Evolutionary conservation across 2,888 invertebrate species (phyloP), one percentile per base, ranked within the genome.

Genomic region (Pachymerium ferrugineum): DNA sequence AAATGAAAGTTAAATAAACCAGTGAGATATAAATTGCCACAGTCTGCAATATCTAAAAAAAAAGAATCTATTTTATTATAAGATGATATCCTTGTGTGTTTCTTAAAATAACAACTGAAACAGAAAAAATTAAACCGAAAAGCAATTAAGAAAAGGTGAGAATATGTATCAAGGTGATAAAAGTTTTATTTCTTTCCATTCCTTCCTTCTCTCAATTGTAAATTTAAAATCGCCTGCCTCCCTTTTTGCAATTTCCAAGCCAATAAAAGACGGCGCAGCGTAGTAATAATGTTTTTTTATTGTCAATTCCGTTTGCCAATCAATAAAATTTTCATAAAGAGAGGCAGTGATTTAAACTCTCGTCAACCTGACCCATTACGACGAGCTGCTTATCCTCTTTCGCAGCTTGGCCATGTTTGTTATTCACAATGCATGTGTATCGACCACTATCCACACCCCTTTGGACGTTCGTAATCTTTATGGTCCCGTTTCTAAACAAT

Each of bases 381-480:
- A 68, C 73, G 22, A 73, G 33, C 25, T 73, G 25, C 78, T 75
- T 19, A 77, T 77, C 78, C 80, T 93, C 92, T 76, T 92, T 87
- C 42, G 93, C 93, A 78, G 90, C 92, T 85, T 93, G 94, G 75
- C 93, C 94, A 82, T 94, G 93, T 14, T 90, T 89, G 84, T 95
- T 95, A 82, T 91, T 90, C 28, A 94, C 97, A 29, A 94, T 93
- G 83, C 97, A 97, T 0, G 93, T 93, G 85, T 97, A 97, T 0
- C 91, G 91, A 8, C 96, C 96, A 82, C 95, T 94, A 83, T 97
- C 97, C 76, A 93, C 92, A 80, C 89, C 88, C 70, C 94, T 88
- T 84, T 96, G 94, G 6, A 97, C 94, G 82, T 95, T 94, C 83
- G 94, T 92, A 80, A 97, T 95, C 77, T 94, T 92, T 4, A 97